phyloP scores from a whole-genome alignment of 2,888 invertebrate genomes.

The Blomia tropicalis region DNA sequence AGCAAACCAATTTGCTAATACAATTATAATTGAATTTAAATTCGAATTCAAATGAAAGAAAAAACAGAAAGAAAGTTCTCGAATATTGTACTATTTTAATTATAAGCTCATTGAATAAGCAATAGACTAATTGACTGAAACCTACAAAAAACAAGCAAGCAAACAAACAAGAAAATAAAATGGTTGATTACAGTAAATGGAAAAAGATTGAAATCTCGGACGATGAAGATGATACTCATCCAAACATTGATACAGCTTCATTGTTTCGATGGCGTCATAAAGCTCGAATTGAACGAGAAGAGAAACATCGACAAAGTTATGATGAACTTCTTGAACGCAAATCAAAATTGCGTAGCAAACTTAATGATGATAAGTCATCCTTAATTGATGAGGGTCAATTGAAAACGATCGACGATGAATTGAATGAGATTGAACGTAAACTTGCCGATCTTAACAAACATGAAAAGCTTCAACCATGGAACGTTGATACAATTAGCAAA shows the following conservation, averaged over 20 bases:
- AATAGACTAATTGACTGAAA: too few relatives aligned
- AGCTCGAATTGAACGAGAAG: conserved; percentile 59
- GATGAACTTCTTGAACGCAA: conserved; percentile 34
- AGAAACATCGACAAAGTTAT: conserved; percentile 40
- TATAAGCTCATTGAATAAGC: too few relatives aligned
- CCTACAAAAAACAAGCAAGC: too few relatives aligned
- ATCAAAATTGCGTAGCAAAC: conserved; percentile 29
- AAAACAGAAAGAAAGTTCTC: too few relatives aligned
- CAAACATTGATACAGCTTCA: conserved; percentile 98
- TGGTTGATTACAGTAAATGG: conserved; percentile 30
- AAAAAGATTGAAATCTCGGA: conserved; percentile 56
- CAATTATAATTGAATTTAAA: too few relatives aligned
- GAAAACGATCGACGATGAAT: conserved; percentile 30
- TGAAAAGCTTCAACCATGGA: conserved; percentile 70
- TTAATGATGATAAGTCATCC: conserved; percentile 43
- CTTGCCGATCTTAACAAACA: conserved; percentile 37
- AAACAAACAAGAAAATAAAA: too few relatives aligned
- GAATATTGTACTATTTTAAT: too few relatives aligned
- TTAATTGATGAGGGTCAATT: too few relatives aligned
- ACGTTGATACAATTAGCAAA: conserved; percentile 93
- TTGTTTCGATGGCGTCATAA: conserved; percentile 96
- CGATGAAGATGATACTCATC: conserved; percentile 98
- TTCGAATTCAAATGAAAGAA: too few relatives aligned
- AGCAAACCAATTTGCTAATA: too few relatives aligned
- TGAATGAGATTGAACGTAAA: conserved; percentile 31